phyloP scores from a whole-genome alignment of 2,888 invertebrate species.

The Aleiodes alternator region DNA sequence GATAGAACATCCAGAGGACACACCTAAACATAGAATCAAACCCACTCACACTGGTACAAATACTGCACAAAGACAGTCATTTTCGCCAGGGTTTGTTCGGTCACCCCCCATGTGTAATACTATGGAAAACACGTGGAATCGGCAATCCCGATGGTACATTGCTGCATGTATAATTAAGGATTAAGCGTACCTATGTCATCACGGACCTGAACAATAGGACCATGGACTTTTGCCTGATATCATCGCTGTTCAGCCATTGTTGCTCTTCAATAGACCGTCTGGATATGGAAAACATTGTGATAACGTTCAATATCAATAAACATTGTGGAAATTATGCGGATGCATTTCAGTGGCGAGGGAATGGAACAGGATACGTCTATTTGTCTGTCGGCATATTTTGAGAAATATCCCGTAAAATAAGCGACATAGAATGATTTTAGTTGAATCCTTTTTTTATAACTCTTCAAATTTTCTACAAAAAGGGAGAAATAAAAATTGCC shows the following conservation, averaged over 20 bases:
- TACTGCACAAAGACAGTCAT: conserved; percentile 40
- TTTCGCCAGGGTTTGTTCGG: conserved; percentile 12
- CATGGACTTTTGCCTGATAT: conserved; percentile 56
- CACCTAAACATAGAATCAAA: neutral
- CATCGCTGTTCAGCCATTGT: conserved; percentile 48
- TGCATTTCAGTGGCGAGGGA: neutral
- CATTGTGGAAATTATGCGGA: conserved; percentile 7
- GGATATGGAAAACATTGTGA: neutral
- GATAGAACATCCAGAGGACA: neutral
- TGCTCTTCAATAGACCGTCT: conserved; percentile 3
- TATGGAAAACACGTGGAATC: conserved; percentile 45
- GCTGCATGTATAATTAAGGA: conserved; percentile 60
- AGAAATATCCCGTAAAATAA: too few species aligned
- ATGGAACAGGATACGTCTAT: neutral
- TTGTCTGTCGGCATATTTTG: too few species aligned
- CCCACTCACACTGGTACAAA: conserved; percentile 9
- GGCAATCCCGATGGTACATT: conserved; percentile 46
- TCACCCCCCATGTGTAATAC: conserved; percentile 8
- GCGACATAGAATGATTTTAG: too few species aligned
- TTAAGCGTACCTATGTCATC: conserved; percentile 57
- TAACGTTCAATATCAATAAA: conserved; percentile 43
- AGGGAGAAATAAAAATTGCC: too few species aligned
- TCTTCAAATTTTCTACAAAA: neutral
- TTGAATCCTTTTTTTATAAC: too few species aligned
- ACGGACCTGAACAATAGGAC: conserved; percentile 55